A percentile compares a stretch with the other conserved stretches of the same genome.
Evolutionary conservation across 2,888 invertebrate genomes (phyloP).

Genomic region (Microchrysa polita): DNA sequence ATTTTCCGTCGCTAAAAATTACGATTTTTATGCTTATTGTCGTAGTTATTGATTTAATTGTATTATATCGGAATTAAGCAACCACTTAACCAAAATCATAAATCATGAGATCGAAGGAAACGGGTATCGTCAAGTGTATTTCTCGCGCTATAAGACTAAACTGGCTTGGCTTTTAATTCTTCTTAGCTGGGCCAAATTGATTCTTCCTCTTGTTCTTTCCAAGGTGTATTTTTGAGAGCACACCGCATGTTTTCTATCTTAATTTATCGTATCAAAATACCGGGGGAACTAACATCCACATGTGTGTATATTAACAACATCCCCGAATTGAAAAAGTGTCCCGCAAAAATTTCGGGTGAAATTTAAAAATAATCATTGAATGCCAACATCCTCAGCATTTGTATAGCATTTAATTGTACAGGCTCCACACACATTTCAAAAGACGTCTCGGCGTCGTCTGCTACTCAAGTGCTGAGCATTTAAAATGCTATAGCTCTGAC

Average conservation of each 20-base stretch:
- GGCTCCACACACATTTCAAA: not conserved
- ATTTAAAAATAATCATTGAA: conserved; percentile 36
- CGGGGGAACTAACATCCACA: not conserved
- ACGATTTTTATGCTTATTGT: no score
- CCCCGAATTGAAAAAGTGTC: conserved; percentile 9
- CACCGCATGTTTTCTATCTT: not conserved
- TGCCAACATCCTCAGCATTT: not conserved
- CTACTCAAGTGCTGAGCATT: conserved; percentile 15
- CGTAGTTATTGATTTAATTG: not conserved
- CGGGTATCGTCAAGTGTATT: not conserved
- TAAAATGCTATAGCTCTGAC: not conserved
- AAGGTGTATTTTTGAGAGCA: conserved; percentile 15
- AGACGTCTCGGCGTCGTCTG: conserved; percentile 33
- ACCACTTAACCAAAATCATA: not conserved
- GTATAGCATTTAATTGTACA: not conserved
- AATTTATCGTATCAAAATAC: conserved; percentile 5
- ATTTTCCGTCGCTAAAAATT: no score
- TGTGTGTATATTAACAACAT: conserved; percentile 22
- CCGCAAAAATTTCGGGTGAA: not conserved
- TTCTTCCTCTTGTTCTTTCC: not conserved
- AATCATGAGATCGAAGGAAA: not conserved
- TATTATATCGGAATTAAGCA: not conserved
- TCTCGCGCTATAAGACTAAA: not conserved
- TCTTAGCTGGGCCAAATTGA: not conserved
- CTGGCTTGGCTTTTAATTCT: not conserved